Evolutionary conservation across 2,888 invertebrate species (phyloP).

Genomic region (Scrobipalpa costella): DNA sequence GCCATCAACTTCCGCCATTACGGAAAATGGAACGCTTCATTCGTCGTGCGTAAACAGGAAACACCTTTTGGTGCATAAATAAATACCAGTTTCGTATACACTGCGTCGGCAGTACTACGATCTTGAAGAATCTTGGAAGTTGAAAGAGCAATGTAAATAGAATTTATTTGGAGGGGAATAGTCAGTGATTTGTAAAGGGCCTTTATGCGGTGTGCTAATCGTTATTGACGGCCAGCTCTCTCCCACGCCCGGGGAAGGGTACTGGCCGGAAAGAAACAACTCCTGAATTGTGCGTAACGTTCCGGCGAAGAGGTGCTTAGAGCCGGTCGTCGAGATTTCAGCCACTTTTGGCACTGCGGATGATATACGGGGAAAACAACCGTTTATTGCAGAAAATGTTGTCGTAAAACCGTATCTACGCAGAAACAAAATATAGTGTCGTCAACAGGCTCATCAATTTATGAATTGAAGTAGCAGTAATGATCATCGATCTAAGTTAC

Average conservation of each 20-base stretch:
- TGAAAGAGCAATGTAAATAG: neutral
- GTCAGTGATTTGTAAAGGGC: constrained; percentile 7
- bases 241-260: constrained; percentile 7
- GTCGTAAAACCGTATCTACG: neutral
- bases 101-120: neutral
- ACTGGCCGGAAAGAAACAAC: constrained; percentile 8
- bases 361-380: neutral
- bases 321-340: constrained; percentile 2
- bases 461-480: no score
- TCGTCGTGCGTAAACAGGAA: constrained; percentile 20
- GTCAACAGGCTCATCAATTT: no score
- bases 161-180: neutral
- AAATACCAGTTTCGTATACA: neutral
- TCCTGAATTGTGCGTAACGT: constrained; percentile 17
- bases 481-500: no score
- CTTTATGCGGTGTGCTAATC: constrained; percentile 23
- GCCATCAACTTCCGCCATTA: constrained; percentile 55
- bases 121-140: neutral
- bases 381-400: neutral
- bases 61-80: neutral
- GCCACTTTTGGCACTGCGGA: constrained; percentile 7
- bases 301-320: constrained; percentile 14
- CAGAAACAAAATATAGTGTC: neutral
- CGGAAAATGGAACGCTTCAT: constrained; percentile 50
- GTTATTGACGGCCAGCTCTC: constrained; percentile 8